Evolutionary conservation across 2,888 invertebrate genomes (phyloP), one percentile per base, ranked within the genome.

Genomic region (Elmis aenea): DNA sequence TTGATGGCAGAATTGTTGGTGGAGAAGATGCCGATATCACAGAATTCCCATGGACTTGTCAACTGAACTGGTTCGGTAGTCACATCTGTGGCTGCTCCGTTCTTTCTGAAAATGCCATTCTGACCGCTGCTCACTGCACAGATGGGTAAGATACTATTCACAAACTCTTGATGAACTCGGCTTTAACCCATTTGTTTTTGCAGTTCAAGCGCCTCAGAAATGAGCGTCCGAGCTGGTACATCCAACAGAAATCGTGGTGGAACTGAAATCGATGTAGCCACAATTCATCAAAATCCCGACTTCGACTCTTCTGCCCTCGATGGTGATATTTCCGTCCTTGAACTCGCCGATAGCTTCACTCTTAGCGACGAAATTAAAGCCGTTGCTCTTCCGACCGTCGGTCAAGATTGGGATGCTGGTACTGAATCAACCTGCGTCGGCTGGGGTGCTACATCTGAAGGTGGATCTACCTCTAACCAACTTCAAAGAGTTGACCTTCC

Each of bases 401-500:
- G 18, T 6, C 18, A 18, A 18, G 5, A 5, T 8, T 18, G 8
- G 5, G 5, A 5, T 6, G 8, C 5, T 18, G 32, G 32, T 5
- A 9, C 14, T 2, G 2, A 14, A 2, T 31, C 14, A 1, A 24
- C 10, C 3, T 14, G 27, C 4, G 13, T 31, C 10, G 32, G 37
- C 12, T 32, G 26, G 26, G 31, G 37, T 5, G 6, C 20, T 5
- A n/a, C 20, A 10, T 15, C 10, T 1, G 12, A 25, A 21, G 26
- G 14, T 4, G 25, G 13, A 12, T 1, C 1, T 1, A 11, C 12
- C 9, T 24, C 38, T 4, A 21, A 5, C 8, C 5, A 9, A 3
- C 14, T 38, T 1, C 33, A 33, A 33, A 28, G 18, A 3, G 33
- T 33, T 18, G 12, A 5, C 2, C 13, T 38, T 9, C 23, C 27